Evolutionary conservation across 2,888 invertebrate species (phyloP).

Genomic region (Nephrotoma guestfalica): DNA sequence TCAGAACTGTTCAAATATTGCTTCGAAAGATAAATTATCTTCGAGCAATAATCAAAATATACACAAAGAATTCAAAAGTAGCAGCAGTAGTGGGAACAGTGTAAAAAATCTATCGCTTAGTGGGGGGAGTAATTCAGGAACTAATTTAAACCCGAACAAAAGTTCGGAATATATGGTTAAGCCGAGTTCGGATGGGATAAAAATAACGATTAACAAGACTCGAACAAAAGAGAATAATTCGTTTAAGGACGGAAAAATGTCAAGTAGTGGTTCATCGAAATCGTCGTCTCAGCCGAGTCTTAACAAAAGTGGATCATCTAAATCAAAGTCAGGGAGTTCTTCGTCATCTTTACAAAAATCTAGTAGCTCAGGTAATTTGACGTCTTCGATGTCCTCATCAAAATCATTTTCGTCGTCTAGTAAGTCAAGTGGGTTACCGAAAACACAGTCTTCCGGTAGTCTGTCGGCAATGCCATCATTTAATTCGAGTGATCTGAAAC

Average conservation of each 20-base stretch:
- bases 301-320: slow-evolving; percentile 65
- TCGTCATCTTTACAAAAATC: slow-evolving; percentile 26
- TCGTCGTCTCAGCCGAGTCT: slow-evolving; percentile 73
- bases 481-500: slow-evolving; percentile 18
- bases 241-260: slow-evolving; percentile 22
- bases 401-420: slow-evolving; percentile 20
- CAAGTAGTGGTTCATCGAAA: slow-evolving; percentile 37
- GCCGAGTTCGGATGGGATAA: slow-evolving; percentile 72
- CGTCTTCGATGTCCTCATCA: slow-evolving; percentile 15
- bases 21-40: not conserved
- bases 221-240: slow-evolving; percentile 47
- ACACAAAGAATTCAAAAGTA: not conserved
- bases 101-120: not conserved
- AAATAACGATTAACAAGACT: slow-evolving; percentile 83
- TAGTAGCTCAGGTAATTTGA: slow-evolving; percentile 28
- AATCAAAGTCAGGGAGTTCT: slow-evolving; percentile 41
- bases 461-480: not conserved
- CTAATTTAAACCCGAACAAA: slow-evolving; percentile 35
- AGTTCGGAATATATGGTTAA: slow-evolving; percentile 82
- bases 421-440: slow-evolving; percentile 18
- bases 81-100: slow-evolving; percentile 7
- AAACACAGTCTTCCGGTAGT: not conserved
- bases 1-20: not conserved
- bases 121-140: not conserved
- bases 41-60: not conserved